A percentile compares a stretch with the other conserved stretches of the same genome.
Evolutionary conservation across 2,797 vertebrate species (phyloP).

Genomic region (Notolabrus celidotus): DNA sequence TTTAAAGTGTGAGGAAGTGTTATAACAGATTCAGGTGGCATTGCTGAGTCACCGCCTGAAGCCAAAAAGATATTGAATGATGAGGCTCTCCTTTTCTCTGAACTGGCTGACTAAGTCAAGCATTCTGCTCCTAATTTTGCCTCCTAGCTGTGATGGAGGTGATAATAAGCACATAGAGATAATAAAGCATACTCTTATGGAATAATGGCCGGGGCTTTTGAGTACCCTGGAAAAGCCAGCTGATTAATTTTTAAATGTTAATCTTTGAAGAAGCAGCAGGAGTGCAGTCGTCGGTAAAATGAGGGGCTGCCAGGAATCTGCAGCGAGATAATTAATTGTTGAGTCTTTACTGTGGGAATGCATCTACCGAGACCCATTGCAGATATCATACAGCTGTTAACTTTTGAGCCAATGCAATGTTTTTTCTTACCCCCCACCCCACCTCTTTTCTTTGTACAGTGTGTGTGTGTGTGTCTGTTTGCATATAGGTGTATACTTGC

Average conservation of each 20-base stretch:
- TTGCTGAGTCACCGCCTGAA: slow-evolving; percentile 16
- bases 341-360: slow-evolving; percentile 81
- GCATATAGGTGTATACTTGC: slow-evolving; percentile 60
- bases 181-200: slow-evolving; percentile 76
- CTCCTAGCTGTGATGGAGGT: slow-evolving; percentile 61
- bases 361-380: slow-evolving; percentile 85
- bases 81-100: slow-evolving; percentile 21
- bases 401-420: slow-evolving; percentile 85
- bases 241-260: slow-evolving; percentile 84
- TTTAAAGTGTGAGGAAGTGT: neutral
- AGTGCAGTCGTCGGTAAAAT: slow-evolving; percentile 82
- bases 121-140: slow-evolving; percentile 60
- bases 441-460: slow-evolving; percentile 50
- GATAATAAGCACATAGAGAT: slow-evolving; percentile 72
- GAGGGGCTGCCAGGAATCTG: slow-evolving; percentile 80
- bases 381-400: slow-evolving; percentile 89
- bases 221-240: slow-evolving; percentile 75
- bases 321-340: slow-evolving; percentile 88
- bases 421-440: slow-evolving; percentile 59
- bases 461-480: slow-evolving; percentile 52
- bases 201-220: slow-evolving; percentile 68
- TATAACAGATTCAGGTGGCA: slow-evolving; percentile 18
- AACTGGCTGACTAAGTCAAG: slow-evolving; percentile 52
- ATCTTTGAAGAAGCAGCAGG: slow-evolving; percentile 84
- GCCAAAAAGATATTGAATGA: slow-evolving; percentile 31